Percentiles rank a stretch among this genome's conserved stretches.
These are phyloP conservation scores for Ips nitidus DNA, from an alignment of 1,140 invertebrate genomes.

Conservation along the genomic window DNA sequence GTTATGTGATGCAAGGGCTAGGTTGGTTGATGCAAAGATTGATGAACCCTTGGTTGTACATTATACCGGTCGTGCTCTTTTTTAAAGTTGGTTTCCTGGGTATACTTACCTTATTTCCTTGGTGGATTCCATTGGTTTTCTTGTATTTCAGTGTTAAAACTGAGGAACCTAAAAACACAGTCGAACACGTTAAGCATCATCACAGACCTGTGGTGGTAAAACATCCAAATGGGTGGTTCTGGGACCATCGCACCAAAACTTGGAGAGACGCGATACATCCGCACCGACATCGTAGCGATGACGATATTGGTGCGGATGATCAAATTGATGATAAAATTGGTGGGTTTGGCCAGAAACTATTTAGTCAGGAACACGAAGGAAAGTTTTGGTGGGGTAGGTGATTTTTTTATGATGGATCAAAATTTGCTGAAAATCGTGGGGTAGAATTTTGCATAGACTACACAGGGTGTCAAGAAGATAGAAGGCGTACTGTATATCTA, in stretches of 20 bases:
- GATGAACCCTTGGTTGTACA: conserved; percentile 45
- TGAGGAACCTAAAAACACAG: conserved; percentile 40
- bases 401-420: not conserved
- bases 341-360: conserved; percentile 33
- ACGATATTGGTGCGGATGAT: conserved; percentile 14
- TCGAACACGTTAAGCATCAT: conserved; percentile 46
- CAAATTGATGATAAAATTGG: conserved; percentile 30
- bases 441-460: no score
- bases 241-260: conserved; percentile 49
- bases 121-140: conserved; percentile 49
- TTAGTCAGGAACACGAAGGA: conserved; percentile 1
- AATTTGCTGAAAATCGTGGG: no score
- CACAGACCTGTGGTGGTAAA: conserved; percentile 47
- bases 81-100: conserved; percentile 43
- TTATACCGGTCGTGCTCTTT: conserved; percentile 43
- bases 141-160: conserved; percentile 40
- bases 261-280: conserved; percentile 46
- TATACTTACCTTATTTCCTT: conserved; percentile 48
- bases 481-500: no score
- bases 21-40: conserved; percentile 40
- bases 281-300: conserved; percentile 21
- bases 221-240: conserved; percentile 50
- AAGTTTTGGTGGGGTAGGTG: conserved; percentile 2
- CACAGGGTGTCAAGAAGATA: no score
- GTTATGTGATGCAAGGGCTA: conserved; percentile 38